Percentiles rank a stretch among this genome's conserved stretches.
These are phyloP conservation scores for Gambusia affinis DNA, from an alignment of 2,113 vertebrate species.

Conservation along the genomic window DNA sequence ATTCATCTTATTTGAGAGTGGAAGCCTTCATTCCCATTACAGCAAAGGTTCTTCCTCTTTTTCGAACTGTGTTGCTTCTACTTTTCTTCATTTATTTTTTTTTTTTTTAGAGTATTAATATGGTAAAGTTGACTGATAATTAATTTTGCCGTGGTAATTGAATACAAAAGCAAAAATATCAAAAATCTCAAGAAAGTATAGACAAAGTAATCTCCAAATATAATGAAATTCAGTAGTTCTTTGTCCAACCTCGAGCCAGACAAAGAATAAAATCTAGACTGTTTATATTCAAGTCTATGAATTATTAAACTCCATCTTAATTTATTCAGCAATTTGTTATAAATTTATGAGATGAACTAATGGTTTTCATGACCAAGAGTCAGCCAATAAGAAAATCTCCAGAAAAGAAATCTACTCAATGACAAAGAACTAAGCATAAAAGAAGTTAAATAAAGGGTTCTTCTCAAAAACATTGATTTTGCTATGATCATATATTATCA, in stretches of 20 bases:
- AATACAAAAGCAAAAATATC: neutral
- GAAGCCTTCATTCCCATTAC: neutral
- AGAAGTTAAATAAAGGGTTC: too few species aligned
- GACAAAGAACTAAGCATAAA: too few species aligned
- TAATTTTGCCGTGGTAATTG: neutral
- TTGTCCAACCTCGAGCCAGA: constrained; percentile 13
- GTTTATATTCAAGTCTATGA: constrained; percentile 60
- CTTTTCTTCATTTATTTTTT: constrained; percentile 18
- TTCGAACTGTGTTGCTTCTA: constrained; percentile 28
- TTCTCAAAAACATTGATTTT: too few species aligned
- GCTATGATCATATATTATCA: too few species aligned
- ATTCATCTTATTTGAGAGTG: neutral
- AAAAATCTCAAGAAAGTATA: neutral
- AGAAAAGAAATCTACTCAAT: too few species aligned
- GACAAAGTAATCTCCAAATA: neutral
- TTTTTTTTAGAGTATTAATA: constrained; percentile 11
- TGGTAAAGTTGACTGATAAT: neutral
- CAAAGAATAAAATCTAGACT: constrained; percentile 54
- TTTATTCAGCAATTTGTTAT: constrained; percentile 62
- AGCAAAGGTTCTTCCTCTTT: neutral
- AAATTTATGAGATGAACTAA: constrained; percentile 55
- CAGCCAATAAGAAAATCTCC: neutral
- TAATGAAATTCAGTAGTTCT: neutral
- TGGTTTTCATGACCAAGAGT: constrained; percentile 41
- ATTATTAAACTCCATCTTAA: constrained; percentile 69